phyloP scores from a whole-genome alignment of 2,113 vertebrate genomes.

The Chroicocephalus ridibundus region DNA sequence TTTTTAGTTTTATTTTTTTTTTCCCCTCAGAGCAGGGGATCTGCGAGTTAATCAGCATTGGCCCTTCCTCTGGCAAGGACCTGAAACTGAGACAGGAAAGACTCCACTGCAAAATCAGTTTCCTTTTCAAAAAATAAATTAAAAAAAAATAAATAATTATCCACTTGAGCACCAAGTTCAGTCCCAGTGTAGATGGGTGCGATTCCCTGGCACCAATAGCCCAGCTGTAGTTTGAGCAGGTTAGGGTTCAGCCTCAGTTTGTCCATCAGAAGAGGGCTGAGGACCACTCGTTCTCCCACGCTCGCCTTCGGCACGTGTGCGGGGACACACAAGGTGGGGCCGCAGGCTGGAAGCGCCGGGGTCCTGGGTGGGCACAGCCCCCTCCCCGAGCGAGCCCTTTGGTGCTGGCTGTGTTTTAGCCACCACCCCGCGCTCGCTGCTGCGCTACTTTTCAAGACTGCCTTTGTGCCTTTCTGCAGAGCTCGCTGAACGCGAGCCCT shows the following conservation, averaged over 20 bases:
- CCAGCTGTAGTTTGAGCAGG: not conserved
- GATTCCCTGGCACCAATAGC: too few species aligned
- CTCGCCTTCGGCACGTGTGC: fast-evolving
- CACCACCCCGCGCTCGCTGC: not conserved
- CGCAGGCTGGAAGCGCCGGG: not conserved
- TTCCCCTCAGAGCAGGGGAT: not conserved
- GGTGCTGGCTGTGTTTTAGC: not conserved
- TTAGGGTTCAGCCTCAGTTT: not conserved
- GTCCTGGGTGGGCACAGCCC: too few species aligned
- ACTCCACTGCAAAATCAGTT: not conserved
- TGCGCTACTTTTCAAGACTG: not conserved
- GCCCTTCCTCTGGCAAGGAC: not conserved
- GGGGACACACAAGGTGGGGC: not conserved
- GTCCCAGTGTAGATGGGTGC: fast-evolving
- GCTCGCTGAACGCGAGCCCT: not conserved
- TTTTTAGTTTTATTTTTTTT: not conserved
- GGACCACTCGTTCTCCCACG: fast-evolving
- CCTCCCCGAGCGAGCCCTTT: not conserved
- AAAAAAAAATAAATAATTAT: not conserved
- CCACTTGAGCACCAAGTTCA: not conserved
- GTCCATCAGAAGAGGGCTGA: not conserved
- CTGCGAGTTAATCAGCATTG: not conserved
- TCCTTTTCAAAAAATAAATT: not conserved
- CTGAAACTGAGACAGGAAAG: not conserved
- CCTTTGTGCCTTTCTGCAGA: not conserved